phyloP scores from a whole-genome alignment of 2,888 invertebrate genomes.

The Phragmatobia fuliginosa region DNA sequence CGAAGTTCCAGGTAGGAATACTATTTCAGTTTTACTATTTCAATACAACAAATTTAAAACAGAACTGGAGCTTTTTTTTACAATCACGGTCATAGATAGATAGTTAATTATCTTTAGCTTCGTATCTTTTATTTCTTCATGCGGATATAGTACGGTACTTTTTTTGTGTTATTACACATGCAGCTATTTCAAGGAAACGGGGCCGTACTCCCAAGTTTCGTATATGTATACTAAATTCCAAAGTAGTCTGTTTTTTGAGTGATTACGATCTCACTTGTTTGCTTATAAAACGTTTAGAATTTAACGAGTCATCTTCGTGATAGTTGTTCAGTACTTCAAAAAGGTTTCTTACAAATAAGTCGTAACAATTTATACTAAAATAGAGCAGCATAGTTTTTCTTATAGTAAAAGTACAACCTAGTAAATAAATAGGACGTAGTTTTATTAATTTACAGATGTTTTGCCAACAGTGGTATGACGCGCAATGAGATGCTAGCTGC shows the following conservation, averaged over 20 bases:
- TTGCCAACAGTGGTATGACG: conserved; percentile 69
- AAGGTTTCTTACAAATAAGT: background rate
- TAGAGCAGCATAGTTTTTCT: too few relatives aligned
- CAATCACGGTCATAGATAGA: background rate
- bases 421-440: background rate
- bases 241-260: conserved; percentile 32
- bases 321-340: background rate
- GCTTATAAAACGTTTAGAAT: background rate
- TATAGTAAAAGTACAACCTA: too few relatives aligned
- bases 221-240: conserved; percentile 27
- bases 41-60: too few relatives aligned
- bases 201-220: conserved; percentile 35
- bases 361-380: background rate
- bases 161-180: conserved; percentile 39
- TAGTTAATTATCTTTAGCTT: background rate
- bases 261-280: conserved; percentile 28
- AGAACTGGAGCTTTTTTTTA: background rate
- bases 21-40: too few relatives aligned
- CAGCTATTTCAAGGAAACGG: conserved; percentile 46
- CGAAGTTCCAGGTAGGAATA: too few relatives aligned
- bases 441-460: background rate
- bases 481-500: conserved; percentile 87
- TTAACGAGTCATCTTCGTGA: background rate
- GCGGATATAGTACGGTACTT: conserved; percentile 21
- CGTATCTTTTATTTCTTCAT: background rate